These are phyloP conservation scores for Meteorus colon DNA, from an alignment of 2,888 invertebrate species.

Conservation along the genomic window DNA sequence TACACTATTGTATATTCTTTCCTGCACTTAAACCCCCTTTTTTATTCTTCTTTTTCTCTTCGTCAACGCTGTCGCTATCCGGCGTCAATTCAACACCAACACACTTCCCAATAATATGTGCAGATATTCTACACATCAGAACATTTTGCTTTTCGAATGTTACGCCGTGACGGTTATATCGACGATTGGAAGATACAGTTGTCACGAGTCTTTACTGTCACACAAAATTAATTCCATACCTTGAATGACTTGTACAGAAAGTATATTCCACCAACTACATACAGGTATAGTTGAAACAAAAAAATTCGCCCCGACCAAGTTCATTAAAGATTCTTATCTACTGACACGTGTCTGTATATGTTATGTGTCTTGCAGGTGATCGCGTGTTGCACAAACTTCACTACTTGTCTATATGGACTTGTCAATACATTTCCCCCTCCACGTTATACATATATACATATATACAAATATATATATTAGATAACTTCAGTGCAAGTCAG, in stretches of 20 bases:
- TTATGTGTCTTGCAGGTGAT: conserved; percentile 23
- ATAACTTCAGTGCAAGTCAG: conserved; percentile 44
- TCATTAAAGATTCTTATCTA: conserved; percentile 31
- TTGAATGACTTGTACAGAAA: not conserved
- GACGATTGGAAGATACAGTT: not conserved
- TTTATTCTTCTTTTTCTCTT: not conserved
- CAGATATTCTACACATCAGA: not conserved
- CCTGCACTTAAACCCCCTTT: not conserved
- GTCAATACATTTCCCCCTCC: not conserved
- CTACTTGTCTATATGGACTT: conserved; percentile 23
- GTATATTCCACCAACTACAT: not conserved
- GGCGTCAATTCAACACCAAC: not conserved
- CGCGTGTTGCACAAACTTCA: conserved; percentile 35
- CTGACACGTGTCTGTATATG: conserved; percentile 33
- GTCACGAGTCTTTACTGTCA: not conserved
- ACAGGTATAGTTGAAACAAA: not conserved
- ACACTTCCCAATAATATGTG: too few relatives aligned
- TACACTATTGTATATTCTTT: not conserved
- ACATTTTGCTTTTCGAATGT: too few relatives aligned
- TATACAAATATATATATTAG: conserved; percentile 1
- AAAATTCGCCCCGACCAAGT: conserved; percentile 17
- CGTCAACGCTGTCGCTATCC: not conserved
- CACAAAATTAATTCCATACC: not conserved
- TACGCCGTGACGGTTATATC: not conserved
- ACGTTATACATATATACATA: not conserved